A percentile compares a stretch with the other conserved stretches of the same genome.
These are phyloP conservation scores for Heterotilapia buettikoferi DNA, from an alignment of 2,113 vertebrate genomes.

Conservation along the genomic window DNA sequence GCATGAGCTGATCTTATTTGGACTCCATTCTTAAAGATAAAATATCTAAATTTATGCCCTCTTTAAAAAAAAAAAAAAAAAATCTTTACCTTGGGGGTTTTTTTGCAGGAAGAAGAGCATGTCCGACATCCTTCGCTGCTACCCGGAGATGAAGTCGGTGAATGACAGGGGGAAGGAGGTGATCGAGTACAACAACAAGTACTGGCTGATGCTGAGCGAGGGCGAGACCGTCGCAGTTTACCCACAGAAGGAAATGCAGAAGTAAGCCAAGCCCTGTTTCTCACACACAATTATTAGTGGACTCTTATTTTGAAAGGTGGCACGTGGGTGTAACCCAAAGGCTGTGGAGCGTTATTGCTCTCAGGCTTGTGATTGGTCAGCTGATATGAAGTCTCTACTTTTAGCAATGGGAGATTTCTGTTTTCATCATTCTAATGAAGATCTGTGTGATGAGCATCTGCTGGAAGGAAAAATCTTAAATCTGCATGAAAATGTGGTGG, in stretches of 20 bases:
- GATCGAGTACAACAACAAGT: conserved; percentile 88
- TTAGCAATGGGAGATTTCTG: background rate
- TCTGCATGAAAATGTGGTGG: background rate
- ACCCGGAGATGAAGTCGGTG: conserved; percentile 82
- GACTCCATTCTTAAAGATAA: background rate
- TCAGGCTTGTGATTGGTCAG: background rate
- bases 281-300: fast-evolving
- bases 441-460: background rate
- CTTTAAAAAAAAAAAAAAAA: background rate
- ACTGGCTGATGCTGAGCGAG: conserved; percentile 94
- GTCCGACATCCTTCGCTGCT: conserved; percentile 79
- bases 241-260: conserved; percentile 78
- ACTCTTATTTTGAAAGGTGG: background rate
- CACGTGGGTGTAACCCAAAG: fast-evolving
- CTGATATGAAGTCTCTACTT: background rate
- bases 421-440: background rate
- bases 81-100: fast-evolving
- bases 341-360: fast-evolving
- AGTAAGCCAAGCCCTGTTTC: conserved; percentile 68
- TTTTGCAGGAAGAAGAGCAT: conserved; percentile 73
- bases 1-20: background rate
- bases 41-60: background rate
- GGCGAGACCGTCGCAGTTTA: conserved; percentile 72
- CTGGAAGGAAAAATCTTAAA: background rate
- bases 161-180: conserved; percentile 87